These are phyloP conservation scores for Cecidostiba fungosa DNA, from an alignment of 2,888 invertebrate species.

Conservation along the genomic window DNA sequence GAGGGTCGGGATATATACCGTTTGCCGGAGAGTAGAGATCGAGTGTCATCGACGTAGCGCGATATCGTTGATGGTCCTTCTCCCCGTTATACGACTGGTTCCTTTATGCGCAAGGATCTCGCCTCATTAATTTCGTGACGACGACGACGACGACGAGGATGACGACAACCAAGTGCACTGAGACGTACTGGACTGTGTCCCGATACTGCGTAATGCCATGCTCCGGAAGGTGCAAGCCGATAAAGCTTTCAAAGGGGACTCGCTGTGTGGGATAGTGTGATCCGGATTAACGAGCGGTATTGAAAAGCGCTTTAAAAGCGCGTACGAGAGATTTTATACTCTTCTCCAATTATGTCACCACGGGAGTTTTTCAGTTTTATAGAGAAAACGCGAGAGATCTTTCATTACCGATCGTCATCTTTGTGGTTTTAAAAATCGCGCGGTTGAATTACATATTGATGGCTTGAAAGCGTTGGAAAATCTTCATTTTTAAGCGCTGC, in stretches of 20 bases:
- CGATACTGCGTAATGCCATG: slow-evolving; percentile 22
- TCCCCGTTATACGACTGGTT: neutral
- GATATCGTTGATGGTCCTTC: slow-evolving; percentile 47
- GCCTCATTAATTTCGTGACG: slow-evolving; percentile 58
- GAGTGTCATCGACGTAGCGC: slow-evolving; percentile 35
- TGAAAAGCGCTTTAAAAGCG: slow-evolving; percentile 43
- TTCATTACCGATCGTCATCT: neutral
- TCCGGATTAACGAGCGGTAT: slow-evolving; percentile 45
- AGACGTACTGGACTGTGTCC: neutral
- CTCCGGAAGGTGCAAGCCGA: slow-evolving; percentile 5
- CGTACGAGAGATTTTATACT: neutral
- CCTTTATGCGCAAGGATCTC: slow-evolving; percentile 46
- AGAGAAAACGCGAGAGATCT: neutral
- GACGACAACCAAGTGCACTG: neutral
- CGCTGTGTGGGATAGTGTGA: neutral
- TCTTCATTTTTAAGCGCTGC: no score
- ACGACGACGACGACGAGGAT: neutral
- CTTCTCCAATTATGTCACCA: neutral
- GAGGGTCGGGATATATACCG: neutral
- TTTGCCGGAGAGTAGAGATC: slow-evolving; percentile 10
- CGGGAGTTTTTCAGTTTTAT: neutral
- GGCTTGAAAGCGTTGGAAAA: no score
- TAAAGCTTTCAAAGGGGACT: neutral
- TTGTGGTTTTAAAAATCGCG: neutral
- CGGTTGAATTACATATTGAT: neutral